Evolutionary conservation across 2,797 vertebrate genomes (phyloP).

Genomic region (Falco concolor): DNA sequence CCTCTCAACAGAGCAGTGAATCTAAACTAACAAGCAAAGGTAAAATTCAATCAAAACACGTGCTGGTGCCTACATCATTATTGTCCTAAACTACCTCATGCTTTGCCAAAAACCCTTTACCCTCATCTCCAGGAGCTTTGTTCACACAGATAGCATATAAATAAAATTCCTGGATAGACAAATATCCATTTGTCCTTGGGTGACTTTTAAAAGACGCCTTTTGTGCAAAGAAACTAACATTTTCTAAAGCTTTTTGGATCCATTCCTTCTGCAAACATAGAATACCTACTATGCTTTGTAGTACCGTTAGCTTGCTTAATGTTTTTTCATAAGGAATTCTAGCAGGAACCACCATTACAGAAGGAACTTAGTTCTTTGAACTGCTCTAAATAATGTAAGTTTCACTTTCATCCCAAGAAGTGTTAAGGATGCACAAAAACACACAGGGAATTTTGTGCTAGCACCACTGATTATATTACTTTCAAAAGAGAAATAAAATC

Average conservation of each 20-base stretch:
- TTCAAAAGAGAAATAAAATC: conserved; percentile 72
- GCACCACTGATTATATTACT: conserved; percentile 68
- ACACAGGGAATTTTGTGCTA: conserved; percentile 65
- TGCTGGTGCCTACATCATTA: conserved; percentile 39
- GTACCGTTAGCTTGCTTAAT: conserved; percentile 22
- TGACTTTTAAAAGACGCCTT: conserved; percentile 40
- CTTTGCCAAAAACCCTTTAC: conserved; percentile 47
- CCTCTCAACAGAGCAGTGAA: conserved; percentile 1
- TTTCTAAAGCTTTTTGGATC: conserved; percentile 59
- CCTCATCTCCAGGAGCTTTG: conserved; percentile 47
- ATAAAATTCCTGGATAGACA: conserved; percentile 58
- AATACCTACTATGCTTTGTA: conserved; percentile 59
- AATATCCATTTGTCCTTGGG: conserved; percentile 43
- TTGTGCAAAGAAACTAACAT: conserved; percentile 42
- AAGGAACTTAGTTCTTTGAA: conserved; percentile 71
- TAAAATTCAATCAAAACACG: conserved; percentile 16
- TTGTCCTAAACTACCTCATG: conserved; percentile 21
- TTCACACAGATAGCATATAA: conserved; percentile 34
- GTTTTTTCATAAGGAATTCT: conserved; percentile 56
- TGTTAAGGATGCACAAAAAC: conserved; percentile 74
- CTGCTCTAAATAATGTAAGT: conserved; percentile 69
- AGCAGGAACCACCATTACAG: conserved; percentile 70
- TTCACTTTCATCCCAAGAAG: conserved; percentile 75
- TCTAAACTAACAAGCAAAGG: conserved; percentile 42
- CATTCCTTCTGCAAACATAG: conserved; percentile 33